Percentiles rank a stretch among this genome's conserved stretches.
Evolutionary conservation across 2,113 vertebrate genomes (phyloP).

Genomic region (Xenopus tropicalis): UCB_Xtro_10.0 CM004448.2:112619001-112619500

Average conservation of each 20-base stretch:
- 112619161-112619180: constrained; percentile 28
- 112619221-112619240: constrained; percentile 46
- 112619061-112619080: no score
- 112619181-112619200: constrained; percentile 50
- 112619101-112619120: no score
- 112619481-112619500: no score
- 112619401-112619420: no score
- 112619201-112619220: constrained; percentile 50
- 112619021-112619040: no score
- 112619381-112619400: neutral
- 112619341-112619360: constrained; percentile 50
- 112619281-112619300: constrained; percentile 42
- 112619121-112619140: neutral
- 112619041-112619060: no score
- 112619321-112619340: constrained; percentile 47
- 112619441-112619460: no score
- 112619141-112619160: neutral
- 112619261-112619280: constrained; percentile 48
- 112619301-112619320: constrained; percentile 48
- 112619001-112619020: no score
- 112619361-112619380: constrained; percentile 54
- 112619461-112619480: no score
- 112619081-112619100: no score
- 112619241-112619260: constrained; percentile 49
- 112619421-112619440: no score